Conservation (phyloP, 92 coral and sea anemone species). For the Parazoanthus darwini region DNA sequence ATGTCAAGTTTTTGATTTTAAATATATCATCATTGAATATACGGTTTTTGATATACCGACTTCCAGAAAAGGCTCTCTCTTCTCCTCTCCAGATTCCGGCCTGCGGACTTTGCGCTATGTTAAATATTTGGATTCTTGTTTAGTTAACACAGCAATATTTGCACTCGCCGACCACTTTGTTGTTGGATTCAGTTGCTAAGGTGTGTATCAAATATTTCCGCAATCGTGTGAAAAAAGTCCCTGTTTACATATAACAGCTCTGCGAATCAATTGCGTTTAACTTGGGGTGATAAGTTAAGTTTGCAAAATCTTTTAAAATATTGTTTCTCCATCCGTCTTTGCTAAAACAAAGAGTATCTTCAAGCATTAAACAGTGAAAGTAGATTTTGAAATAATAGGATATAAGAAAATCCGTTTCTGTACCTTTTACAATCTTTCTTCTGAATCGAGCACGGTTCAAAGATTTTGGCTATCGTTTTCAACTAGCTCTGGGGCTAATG, state of each 20-base stretch:
- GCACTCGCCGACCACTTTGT: neutral
- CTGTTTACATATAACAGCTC: neutral
- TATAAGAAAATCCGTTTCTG: neutral
- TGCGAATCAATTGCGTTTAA: neutral
- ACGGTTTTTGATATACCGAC: neutral
- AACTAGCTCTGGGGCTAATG: neutral
- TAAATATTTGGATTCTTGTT: too few relatives aligned
- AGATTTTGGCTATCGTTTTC: neutral
- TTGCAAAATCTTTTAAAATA: neutral
- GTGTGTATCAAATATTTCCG: neutral
- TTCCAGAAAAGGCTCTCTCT: too few relatives aligned
- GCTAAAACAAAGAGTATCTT: too few relatives aligned
- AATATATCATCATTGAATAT: too few relatives aligned
- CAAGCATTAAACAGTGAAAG: too few relatives aligned
- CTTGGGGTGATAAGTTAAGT: neutral
- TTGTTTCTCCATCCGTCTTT: too few relatives aligned
- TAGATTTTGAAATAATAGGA: too few relatives aligned
- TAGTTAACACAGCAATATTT: neutral
- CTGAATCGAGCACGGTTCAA: neutral
- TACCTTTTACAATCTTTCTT: neutral
- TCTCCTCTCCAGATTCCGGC: neutral
- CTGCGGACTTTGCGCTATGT: conserved; percentile 4
- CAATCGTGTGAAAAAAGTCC: neutral
- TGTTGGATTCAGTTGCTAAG: neutral
- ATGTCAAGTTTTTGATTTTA: neutral